Conservation (phyloP, 2,113 vertebrate species). For the Tetrax tetrax region DNA sequence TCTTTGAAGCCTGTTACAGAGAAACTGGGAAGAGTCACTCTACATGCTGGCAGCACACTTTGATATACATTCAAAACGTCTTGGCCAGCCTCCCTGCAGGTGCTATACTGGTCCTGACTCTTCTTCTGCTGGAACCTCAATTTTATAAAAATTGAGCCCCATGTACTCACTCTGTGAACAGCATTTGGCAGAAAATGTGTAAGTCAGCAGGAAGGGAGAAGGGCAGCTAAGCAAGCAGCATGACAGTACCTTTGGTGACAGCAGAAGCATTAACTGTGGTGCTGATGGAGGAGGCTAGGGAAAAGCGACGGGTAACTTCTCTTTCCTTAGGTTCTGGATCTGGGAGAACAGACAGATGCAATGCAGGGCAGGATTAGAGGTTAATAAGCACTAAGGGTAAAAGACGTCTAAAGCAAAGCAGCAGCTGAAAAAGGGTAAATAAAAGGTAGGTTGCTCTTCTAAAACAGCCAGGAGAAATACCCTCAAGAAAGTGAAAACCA, state of each 20-base stretch:
- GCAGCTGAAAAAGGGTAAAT: neutral
- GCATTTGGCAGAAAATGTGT: neutral
- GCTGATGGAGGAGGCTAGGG: constrained; percentile 86
- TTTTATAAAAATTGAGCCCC: neutral
- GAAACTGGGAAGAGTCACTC: neutral
- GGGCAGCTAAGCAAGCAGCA: constrained; percentile 33
- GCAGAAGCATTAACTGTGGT: constrained; percentile 78
- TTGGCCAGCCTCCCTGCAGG: neutral
- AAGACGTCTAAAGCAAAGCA: constrained; percentile 49
- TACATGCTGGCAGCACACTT: neutral
- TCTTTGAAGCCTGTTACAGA: neutral
- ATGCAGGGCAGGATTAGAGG: constrained; percentile 64
- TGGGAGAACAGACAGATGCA: constrained; percentile 73
- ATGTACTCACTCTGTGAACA: neutral
- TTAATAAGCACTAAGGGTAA: constrained; percentile 40
- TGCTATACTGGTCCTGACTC: neutral
- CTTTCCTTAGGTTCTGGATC: constrained; percentile 84
- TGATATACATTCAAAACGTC: neutral
- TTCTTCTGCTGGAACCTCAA: neutral
- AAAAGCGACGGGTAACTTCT: constrained; percentile 87
- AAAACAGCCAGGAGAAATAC: neutral
- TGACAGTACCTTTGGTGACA: constrained; percentile 86
- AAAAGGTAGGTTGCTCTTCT: neutral
- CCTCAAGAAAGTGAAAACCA: neutral
- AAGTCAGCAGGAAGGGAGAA: neutral